Evolutionary conservation across 1,140 invertebrate species (phyloP), one percentile per base, ranked within the genome.

Genomic region (Lithobius niger): DNA sequence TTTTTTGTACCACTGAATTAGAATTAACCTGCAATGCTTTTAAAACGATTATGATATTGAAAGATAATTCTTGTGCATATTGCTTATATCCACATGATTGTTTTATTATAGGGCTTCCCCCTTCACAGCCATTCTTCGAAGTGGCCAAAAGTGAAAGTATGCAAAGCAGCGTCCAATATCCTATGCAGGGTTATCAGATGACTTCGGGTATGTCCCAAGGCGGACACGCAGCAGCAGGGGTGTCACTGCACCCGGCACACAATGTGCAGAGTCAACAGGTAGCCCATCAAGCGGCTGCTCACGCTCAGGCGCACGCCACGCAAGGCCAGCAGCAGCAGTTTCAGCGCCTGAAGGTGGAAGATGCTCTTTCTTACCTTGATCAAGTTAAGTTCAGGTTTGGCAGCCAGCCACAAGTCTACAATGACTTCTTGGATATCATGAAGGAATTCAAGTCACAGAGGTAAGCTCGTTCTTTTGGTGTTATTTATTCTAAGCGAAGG

Each of bases 401-500:
- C 52, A 86, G 88, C 66, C 91, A 97, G 66, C 95, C 96, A 13
- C 91, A 97, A 75, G 94, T 99, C 10, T 99, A 99, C 74, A 98
- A 97, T 76, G 93, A 98, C 70, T 99, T 99, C 67, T 74, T 99
- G 59, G 97, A 99, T 71, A 99, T 99, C 62, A 99, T 99, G 97
- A 99, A 99, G 74, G 96, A 97, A 72, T 99, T 98, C 64, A 98
- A 99, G 73, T 97, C 92, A 47, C 93, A 98, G 69, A 92, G 81
- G 81, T 86, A 68, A 69, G 68, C 66, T 25, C n/a, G n/a, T n/a
- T n/a, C n/a, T n/a, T n/a, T n/a, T n/a, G n/a, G n/a, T n/a, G n/a
- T n/a, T n/a, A n/a, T n/a, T n/a, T n/a, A n/a, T n/a, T n/a, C n/a
- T n/a, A n/a, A n/a, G n/a, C n/a, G n/a, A n/a, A n/a, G n/a, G n/a